Evolutionary conservation across 2,797 vertebrate genomes (phyloP), one percentile per base, ranked within the genome.

Genomic region (Mormyrops attenuatus): DNA sequence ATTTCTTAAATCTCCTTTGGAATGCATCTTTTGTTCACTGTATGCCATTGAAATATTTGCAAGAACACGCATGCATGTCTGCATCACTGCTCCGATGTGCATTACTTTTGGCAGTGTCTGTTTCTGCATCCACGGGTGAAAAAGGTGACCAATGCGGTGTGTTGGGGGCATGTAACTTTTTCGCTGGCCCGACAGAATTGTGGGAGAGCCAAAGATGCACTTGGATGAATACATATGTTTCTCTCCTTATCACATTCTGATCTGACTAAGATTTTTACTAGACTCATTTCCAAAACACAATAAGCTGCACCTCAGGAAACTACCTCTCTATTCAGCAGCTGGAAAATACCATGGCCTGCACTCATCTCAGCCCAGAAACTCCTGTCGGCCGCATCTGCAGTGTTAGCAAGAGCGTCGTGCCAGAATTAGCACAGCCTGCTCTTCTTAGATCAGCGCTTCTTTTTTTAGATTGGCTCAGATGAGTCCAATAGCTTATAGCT

Each of bases 311-410:
- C 69, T 44, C 77, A 55, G 73, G 77, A 89, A 89, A 60, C 55
- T 41, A 89, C 53, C 77, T 11, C 38, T 63, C 41, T 47, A 7
- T 17, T 89, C 88, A 85, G 77, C 88, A 85, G 52, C 88, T 49
- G 38, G 38, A 22, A 55, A 89, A 57, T 41, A 49, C 41, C 53
- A 8, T 44, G n/a, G 38, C 7, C 22, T 15, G 49, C 11, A 57
- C 2, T 55, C 52, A 17, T 87, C 52, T 87, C 22, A 53, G 5
- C 7, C 52, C 22, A 87, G 30, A 55, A 87, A 87, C 49, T 34
- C 17, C 85, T 87, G 47, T 8, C 17, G 50, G 26, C 50, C 7
- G 30, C 85, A 87, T 87, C 85, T 87, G 49, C 52, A 34, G 85
- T 11, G 50, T 57, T 87, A 57, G 85, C 85, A 55, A 52, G 26